A percentile compares a stretch with the other conserved stretches of the same genome.
Conservation (phyloP, 2,888 invertebrate genomes). For the Dolomedes plantarius region DNA sequence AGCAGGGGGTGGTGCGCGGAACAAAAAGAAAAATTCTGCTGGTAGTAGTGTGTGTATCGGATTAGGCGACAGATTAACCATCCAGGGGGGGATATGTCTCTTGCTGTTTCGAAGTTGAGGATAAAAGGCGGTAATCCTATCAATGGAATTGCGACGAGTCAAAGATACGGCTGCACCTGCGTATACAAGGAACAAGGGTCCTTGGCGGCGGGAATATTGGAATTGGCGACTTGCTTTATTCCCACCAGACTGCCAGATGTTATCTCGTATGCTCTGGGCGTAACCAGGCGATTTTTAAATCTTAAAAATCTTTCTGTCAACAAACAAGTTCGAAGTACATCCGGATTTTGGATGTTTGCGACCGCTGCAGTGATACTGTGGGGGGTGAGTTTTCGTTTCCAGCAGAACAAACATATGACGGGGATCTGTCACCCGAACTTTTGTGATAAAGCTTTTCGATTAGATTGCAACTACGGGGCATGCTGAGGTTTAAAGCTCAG, state of each 20-base stretch:
- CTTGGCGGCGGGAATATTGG: background rate
- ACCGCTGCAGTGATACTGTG: no score
- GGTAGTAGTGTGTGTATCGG: constrained; percentile 66
- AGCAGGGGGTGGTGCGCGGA: background rate
- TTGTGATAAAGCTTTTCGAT: no score
- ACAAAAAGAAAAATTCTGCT: constrained; percentile 33
- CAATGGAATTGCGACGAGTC: constrained; percentile 51
- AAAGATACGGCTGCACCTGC: constrained; percentile 53
- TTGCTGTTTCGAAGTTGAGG: constrained; percentile 30
- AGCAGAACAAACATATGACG: background rate
- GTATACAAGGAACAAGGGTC: background rate
- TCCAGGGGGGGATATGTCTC: constrained; percentile 17
- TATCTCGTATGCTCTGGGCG: background rate
- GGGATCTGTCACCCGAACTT: background rate
- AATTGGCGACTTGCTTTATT: constrained; percentile 1
- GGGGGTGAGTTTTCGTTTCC: background rate
- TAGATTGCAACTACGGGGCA: no score
- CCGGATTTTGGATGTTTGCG: background rate
- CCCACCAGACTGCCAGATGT: background rate
- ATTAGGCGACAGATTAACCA: constrained; percentile 59
- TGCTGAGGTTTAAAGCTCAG: no score
- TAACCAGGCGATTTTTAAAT: background rate
- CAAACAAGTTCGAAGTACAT: background rate
- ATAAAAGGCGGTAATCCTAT: constrained; percentile 49
- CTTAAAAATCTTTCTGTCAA: background rate